Evolutionary conservation across 2,888 invertebrate genomes (phyloP).

Genomic region (Drosophila multiciliata): DNA sequence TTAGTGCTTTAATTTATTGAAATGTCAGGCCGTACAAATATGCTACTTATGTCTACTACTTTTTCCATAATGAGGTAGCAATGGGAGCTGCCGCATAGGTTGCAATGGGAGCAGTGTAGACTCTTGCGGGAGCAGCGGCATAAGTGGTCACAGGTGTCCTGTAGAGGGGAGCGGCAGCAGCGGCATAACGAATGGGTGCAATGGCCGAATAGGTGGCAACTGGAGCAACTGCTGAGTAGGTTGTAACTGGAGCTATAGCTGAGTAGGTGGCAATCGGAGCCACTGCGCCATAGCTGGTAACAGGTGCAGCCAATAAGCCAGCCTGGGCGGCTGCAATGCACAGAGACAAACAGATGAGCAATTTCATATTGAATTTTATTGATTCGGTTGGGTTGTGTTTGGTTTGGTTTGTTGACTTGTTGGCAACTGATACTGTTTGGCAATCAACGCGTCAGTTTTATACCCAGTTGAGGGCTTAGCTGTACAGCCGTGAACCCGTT

Average conservation of each 20-base stretch:
- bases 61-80: constrained; percentile 33
- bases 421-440: constrained; percentile 30
- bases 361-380: constrained; percentile 46
- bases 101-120: constrained; percentile 30
- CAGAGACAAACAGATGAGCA: constrained; percentile 39
- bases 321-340: constrained; percentile 45
- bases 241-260: constrained; percentile 28
- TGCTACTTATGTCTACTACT: constrained; percentile 3
- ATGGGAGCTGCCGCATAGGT: constrained; percentile 20
- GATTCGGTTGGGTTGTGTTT: constrained; percentile 12
- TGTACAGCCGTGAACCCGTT: constrained; percentile 39
- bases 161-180: constrained; percentile 24
- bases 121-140: constrained; percentile 27
- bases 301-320: constrained; percentile 39
- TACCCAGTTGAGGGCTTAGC: constrained; percentile 22
- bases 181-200: constrained; percentile 19
- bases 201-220: constrained; percentile 40
- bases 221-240: constrained; percentile 27
- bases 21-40: not conserved
- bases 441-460: constrained; percentile 32
- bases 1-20: constrained; percentile 27
- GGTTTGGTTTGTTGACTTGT: constrained; percentile 24
- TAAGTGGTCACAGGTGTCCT: constrained; percentile 41
- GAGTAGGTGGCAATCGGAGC: constrained; percentile 31
- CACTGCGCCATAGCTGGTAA: constrained; percentile 43